phyloP scores from a whole-genome alignment of 2,797 vertebrate species.

The Typhlichthys subterraneus region DNA sequence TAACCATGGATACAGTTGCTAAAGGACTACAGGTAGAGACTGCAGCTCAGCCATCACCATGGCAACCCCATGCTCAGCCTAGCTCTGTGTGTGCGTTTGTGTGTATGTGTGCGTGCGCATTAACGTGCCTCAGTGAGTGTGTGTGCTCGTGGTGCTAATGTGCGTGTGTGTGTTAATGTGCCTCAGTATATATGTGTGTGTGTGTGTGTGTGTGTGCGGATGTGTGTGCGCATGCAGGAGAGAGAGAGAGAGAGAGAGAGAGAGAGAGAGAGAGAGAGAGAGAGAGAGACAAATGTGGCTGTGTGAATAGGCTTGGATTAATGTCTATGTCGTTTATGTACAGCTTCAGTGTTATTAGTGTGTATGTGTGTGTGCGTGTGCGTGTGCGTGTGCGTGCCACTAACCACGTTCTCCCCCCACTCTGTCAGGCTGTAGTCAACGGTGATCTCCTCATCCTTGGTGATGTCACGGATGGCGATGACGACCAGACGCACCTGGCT shows the following conservation, averaged over 20 bases:
- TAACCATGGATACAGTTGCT: slow-evolving; percentile 70
- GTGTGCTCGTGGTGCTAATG: slow-evolving; percentile 17
- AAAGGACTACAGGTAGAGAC: slow-evolving; percentile 66
- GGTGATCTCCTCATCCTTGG: slow-evolving; percentile 83
- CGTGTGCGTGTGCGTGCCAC: slow-evolving; percentile 31
- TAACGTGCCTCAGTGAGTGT: not conserved
- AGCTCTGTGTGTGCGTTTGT: slow-evolving; percentile 27
- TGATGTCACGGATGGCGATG: slow-evolving; percentile 82
- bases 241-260: no score
- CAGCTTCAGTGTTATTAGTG: slow-evolving; percentile 10
- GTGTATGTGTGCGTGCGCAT: slow-evolving; percentile 5
- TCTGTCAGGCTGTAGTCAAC: slow-evolving; percentile 84
- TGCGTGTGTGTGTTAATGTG: not conserved
- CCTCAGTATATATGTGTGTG: slow-evolving; percentile 7
- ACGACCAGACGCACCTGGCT: slow-evolving; percentile 82
- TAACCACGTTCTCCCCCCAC: slow-evolving; percentile 82
- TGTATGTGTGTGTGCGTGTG: not conserved
- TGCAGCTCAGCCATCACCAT: slow-evolving; percentile 69
- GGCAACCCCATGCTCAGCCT: slow-evolving; percentile 68
- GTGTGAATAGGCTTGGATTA: slow-evolving; percentile 1
- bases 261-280: no score
- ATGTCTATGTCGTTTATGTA: not conserved
- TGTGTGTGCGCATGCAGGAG: slow-evolving; percentile 6
- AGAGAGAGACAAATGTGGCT: not conserved
- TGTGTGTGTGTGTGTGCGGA: slow-evolving; percentile 15